phyloP scores from a whole-genome alignment of 2,888 invertebrate genomes.

The Ephialtes manifestator region DNA sequence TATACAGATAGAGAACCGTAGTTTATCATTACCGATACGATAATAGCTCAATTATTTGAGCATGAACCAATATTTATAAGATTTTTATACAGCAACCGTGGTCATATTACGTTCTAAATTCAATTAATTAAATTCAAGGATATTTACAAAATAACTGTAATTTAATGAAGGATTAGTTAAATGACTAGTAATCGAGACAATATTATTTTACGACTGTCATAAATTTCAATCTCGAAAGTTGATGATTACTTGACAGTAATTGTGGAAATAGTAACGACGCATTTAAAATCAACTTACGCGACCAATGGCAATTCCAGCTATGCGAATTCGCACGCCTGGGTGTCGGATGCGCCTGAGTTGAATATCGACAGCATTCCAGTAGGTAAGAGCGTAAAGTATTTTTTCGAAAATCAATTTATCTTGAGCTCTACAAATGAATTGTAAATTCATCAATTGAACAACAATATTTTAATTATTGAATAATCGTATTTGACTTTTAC shows the following conservation, averaged over 20 bases:
- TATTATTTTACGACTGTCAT: no score
- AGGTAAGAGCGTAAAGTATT: not conserved
- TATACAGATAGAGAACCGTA: no score
- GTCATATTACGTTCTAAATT: no score
- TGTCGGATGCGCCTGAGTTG: not conserved
- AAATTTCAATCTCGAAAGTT: not conserved
- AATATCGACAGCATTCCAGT: not conserved
- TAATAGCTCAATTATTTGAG: no score
- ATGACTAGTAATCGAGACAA: no score
- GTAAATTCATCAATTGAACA: no score
- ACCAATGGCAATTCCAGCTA: not conserved
- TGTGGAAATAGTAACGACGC: not conserved
- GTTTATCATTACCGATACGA: no score
- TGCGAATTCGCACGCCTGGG: not conserved
- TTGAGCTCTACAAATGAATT: not conserved
- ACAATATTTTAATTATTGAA: not conserved
- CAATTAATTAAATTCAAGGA: no score
- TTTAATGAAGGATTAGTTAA: no score
- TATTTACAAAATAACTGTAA: no score
- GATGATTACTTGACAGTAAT: not conserved
- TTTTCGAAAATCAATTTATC: not conserved
- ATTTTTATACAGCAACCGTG: no score
- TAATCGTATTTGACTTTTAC: not conserved
- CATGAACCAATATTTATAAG: no score
- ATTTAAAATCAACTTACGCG: not conserved